Percentiles rank a stretch among this genome's conserved stretches.
These are phyloP conservation scores for Linnaemya vulpina DNA, from an alignment of 2,888 invertebrate species.

Conservation along the genomic window DNA sequence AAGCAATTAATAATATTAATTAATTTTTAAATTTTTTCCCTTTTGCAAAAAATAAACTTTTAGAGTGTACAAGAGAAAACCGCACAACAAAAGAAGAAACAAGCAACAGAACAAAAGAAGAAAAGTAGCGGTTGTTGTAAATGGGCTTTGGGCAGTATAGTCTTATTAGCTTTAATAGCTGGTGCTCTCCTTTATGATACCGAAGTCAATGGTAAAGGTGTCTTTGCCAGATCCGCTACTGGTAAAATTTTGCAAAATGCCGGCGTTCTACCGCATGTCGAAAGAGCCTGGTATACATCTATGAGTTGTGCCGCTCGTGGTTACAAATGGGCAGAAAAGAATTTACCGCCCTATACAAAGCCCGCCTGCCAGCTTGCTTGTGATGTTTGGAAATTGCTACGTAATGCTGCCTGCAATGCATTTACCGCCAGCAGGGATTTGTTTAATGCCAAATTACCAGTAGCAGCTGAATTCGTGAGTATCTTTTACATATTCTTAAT, in stretches of 20 bases:
- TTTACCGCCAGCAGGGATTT: constrained; percentile 84
- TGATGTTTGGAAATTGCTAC: constrained; percentile 85
- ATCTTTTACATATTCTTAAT: background rate
- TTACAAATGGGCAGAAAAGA: constrained; percentile 87
- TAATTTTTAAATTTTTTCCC: constrained; percentile 21
- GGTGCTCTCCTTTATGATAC: constrained; percentile 87
- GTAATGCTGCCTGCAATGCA: constrained; percentile 84
- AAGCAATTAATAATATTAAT: constrained; percentile 21
- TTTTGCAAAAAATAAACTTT: constrained; percentile 4
- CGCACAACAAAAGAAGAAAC: constrained; percentile 80
- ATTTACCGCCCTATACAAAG: constrained; percentile 87
- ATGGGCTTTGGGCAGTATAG: constrained; percentile 87
- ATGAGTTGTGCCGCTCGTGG: constrained; percentile 86
- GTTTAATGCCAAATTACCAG: constrained; percentile 84
- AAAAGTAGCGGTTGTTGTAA: constrained; percentile 84
- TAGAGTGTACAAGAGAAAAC: constrained; percentile 80
- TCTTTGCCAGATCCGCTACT: constrained; percentile 88
- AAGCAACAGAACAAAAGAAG: constrained; percentile 76
- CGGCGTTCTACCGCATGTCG: constrained; percentile 86
- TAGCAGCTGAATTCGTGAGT: constrained; percentile 84
- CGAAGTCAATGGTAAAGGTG: constrained; percentile 86
- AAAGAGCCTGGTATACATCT: constrained; percentile 86
- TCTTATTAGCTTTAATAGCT: constrained; percentile 85
- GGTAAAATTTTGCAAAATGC: constrained; percentile 87
- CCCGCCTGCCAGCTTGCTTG: constrained; percentile 86